Conservation (phyloP, 2,888 invertebrate genomes). For the Temnothorax rugatulus region DNA sequence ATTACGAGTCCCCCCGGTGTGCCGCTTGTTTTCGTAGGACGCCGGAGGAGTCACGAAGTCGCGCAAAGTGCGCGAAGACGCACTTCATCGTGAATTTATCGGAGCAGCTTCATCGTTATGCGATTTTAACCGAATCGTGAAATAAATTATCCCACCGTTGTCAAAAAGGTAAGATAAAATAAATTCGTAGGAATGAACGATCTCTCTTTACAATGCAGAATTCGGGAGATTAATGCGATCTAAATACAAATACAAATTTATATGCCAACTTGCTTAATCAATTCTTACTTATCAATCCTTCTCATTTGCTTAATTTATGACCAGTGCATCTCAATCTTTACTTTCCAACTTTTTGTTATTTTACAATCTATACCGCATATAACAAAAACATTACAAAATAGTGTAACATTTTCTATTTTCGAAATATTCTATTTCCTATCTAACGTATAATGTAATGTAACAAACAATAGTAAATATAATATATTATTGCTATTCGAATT, state of each 20-base stretch:
- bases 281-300: neutral
- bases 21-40: slow-evolving; percentile 42
- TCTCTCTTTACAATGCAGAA: neutral
- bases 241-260: neutral
- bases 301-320: neutral
- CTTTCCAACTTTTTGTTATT: neutral
- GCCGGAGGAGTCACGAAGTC: slow-evolving; percentile 40
- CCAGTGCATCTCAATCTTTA: neutral
- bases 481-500: slow-evolving; percentile 12
- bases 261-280: neutral
- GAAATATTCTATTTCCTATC: neutral
- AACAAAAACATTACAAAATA: neutral
- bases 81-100: slow-evolving; percentile 41
- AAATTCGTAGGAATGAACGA: neutral
- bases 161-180: slow-evolving; percentile 6
- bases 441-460: neutral
- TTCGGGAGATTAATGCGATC: neutral
- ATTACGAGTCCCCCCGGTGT: slow-evolving; percentile 52
- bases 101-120: slow-evolving; percentile 17
- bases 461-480: neutral
- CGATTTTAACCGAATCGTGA: neutral
- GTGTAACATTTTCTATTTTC: neutral
- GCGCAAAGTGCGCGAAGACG: slow-evolving; percentile 43
- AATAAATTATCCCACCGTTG: slow-evolving; percentile 11
- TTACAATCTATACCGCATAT: neutral